Evolutionary conservation across 1,140 invertebrate genomes (phyloP), one percentile per base, ranked within the genome.

Genomic region (Brachionus plicatilis): DNA sequence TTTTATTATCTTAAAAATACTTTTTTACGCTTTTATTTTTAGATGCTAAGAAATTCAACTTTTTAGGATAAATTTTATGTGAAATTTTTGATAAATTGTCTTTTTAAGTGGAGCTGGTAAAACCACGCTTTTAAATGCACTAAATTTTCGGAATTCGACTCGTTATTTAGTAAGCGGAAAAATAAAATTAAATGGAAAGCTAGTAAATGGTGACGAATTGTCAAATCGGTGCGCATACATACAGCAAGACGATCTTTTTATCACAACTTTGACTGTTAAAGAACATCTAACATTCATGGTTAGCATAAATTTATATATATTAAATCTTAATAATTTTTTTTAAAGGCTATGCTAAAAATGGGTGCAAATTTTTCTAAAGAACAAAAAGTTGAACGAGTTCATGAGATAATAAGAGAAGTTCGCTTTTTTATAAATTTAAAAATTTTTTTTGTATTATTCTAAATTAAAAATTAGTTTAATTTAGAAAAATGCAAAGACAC

Each of bases 261-360:
- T 92, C 20, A 88, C 88, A n/a, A 91, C 90, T 1, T 86, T 92
- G 17, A 92, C 91, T 4, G 91, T 92, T 24, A 87, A 88, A 76
- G 92, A 92, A 86, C 91, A 92, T 86, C 87, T 92, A 4, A 88
- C 86, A 29, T 91, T 92, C 85, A 90, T 91, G 88, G 92, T 90
- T 33, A 24, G 78, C 1, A 65, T 43, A 96, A 85, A 91, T 92
- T 45, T 27, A 37, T 1, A 92, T 96, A 84, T n/a, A 43, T 33
- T 29, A 3, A n/a, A 41, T 80, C 27, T 56, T 92, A 27, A 87
- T 88, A 72, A 91, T 92, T 86, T 91, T 92, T 85, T 91, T 92
- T 1, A 85, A 91, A 96, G 93, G 95, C 96, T 8, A 90, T 95
- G 87, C 93, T 99, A 6, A 91, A 96, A 82, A 98, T 99, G 96